Conservation (phyloP, 1,140 invertebrate genomes). For the Hyles euphorbiae region DNA sequence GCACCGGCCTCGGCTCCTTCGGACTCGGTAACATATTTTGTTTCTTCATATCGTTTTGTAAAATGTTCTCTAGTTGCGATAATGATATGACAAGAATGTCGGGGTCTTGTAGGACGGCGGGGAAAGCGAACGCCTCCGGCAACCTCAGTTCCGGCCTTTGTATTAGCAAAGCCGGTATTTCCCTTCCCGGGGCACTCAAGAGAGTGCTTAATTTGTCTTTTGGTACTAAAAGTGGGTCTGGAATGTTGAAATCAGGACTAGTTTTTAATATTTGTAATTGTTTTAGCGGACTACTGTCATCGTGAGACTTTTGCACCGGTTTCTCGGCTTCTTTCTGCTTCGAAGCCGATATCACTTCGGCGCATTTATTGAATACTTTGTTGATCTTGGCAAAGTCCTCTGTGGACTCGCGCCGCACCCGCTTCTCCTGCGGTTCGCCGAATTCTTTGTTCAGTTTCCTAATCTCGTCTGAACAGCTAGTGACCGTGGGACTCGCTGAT, state of each 20-base stretch:
- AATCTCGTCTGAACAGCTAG: slow-evolving; percentile 78
- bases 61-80: slow-evolving; percentile 83
- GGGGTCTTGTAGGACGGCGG: slow-evolving; percentile 83
- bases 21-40: slow-evolving; percentile 49
- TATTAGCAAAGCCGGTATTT: slow-evolving; percentile 84
- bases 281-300: slow-evolving; percentile 79
- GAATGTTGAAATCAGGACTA: slow-evolving; percentile 82
- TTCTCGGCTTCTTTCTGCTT: slow-evolving; percentile 45
- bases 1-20: slow-evolving; percentile 61
- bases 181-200: slow-evolving; percentile 82
- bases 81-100: slow-evolving; percentile 87
- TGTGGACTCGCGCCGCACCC: slow-evolving; percentile 69
- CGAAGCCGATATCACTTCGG: slow-evolving; percentile 36
- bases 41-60: slow-evolving; percentile 75
- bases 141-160: slow-evolving; percentile 82
- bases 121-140: slow-evolving; percentile 82
- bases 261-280: slow-evolving; percentile 84
- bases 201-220: slow-evolving; percentile 83
- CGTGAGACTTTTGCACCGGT: slow-evolving; percentile 51
- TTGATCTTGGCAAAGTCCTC: slow-evolving; percentile 60
- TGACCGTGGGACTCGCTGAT: slow-evolving; percentile 77
- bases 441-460: slow-evolving; percentile 67
- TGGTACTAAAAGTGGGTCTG: slow-evolving; percentile 87
- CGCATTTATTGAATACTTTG: slow-evolving; percentile 61
- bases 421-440: slow-evolving; percentile 78